A percentile compares a stretch with the other conserved stretches of the same genome.
phyloP scores from a whole-genome alignment of 2,888 invertebrate genomes.

The Punctoribates punctum region DNA sequence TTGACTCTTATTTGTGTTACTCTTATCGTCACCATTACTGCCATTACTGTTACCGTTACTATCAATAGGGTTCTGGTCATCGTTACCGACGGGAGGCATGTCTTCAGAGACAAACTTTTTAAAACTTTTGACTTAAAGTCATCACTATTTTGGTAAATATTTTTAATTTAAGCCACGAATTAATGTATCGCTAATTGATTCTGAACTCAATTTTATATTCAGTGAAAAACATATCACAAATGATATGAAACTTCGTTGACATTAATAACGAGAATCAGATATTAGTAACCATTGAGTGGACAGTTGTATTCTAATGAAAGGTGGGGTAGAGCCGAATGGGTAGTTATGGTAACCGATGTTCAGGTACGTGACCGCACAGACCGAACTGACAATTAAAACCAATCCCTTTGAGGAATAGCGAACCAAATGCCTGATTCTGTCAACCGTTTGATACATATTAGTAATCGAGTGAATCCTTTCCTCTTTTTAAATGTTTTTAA shows the following conservation, averaged over 20 bases:
- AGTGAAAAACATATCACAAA: constrained; percentile 8
- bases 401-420: not conserved
- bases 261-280: not conserved
- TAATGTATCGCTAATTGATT: not conserved
- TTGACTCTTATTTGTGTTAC: not conserved
- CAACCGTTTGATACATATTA: not conserved
- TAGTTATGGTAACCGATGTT: constrained; percentile 16
- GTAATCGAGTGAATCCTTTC: constrained; percentile 5
- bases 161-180: not conserved
- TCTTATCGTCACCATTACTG: constrained; percentile 1
- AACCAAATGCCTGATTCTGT: not conserved
- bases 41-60: constrained; percentile 35
- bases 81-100: constrained; percentile 1
- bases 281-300: constrained; percentile 33
- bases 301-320: constrained; percentile 20
- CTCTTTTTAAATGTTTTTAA: too few relatives aligned
- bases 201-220: not conserved
- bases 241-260: constrained; percentile 17
- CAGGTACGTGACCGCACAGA: constrained; percentile 21
- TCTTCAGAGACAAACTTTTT: not conserved
- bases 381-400: constrained; percentile 20
- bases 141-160: not conserved
- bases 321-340: constrained; percentile 14
- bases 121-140: not conserved
- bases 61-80: constrained; percentile 6